phyloP scores from a whole-genome alignment of 1,140 invertebrate species.

The Halyomorpha halys region DNA sequence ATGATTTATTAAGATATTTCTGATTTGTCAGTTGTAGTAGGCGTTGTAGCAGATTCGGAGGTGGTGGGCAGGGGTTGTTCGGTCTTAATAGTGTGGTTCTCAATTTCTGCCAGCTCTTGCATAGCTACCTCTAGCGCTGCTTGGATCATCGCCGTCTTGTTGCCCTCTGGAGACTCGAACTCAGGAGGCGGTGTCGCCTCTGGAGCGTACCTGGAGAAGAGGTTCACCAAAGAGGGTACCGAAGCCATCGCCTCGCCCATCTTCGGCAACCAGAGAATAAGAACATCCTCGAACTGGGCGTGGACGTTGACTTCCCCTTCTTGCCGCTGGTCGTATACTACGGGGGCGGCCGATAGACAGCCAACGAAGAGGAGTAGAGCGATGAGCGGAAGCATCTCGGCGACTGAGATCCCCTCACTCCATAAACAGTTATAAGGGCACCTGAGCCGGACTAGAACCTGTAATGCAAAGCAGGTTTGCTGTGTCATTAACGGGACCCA shows the following conservation, averaged over 20 bases:
- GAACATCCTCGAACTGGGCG: slow-evolving; percentile 38
- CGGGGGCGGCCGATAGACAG: background rate
- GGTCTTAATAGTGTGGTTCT: background rate
- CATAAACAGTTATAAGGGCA: too few species aligned
- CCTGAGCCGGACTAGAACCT: too few species aligned
- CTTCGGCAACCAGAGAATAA: slow-evolving; percentile 34
- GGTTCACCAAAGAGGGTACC: background rate
- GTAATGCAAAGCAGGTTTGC: too few species aligned
- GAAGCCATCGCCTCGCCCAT: background rate
- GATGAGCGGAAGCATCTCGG: background rate
- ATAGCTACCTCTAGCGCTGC: background rate
- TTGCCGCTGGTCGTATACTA: slow-evolving; percentile 39
- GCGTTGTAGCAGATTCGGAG: background rate
- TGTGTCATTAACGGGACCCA: too few species aligned
- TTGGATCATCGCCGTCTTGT: background rate
- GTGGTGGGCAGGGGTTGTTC: background rate
- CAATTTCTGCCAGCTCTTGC: background rate
- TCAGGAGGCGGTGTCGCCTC: background rate
- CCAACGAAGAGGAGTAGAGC: slow-evolving; percentile 1
- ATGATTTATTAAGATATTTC: background rate
- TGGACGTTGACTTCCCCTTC: slow-evolving; percentile 39
- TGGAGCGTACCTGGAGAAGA: background rate
- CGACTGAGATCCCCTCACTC: background rate
- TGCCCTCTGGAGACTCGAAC: background rate
- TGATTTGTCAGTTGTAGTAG: background rate